A percentile compares a stretch with the other conserved stretches of the same genome.
These are phyloP conservation scores for Rhyacophila evoluta DNA, from an alignment of 2,888 invertebrate genomes.

Conservation along the genomic window DNA sequence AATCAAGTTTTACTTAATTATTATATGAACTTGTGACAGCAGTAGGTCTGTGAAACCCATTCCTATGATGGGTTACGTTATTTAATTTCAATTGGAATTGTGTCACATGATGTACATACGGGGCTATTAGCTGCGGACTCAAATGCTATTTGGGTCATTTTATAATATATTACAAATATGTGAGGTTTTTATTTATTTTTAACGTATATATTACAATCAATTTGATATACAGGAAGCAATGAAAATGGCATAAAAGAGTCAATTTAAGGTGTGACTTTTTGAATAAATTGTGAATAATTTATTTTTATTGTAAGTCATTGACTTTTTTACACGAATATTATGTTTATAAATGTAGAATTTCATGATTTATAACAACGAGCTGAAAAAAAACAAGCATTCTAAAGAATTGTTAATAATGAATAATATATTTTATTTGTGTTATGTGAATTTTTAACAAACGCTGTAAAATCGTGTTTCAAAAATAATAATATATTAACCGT, in stretches of 20 bases:
- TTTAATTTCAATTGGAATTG: too few relatives aligned
- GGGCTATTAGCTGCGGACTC: too few relatives aligned
- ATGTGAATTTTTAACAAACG: not conserved
- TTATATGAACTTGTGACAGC: too few relatives aligned
- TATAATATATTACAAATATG: too few relatives aligned
- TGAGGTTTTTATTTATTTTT: too few relatives aligned
- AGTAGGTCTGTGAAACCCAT: too few relatives aligned
- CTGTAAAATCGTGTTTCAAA: not conserved
- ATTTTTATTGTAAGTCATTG: constrained; percentile 5
- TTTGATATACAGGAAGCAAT: not conserved
- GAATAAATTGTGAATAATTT: not conserved
- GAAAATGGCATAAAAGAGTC: not conserved
- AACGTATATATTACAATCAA: too few relatives aligned
- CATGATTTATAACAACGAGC: not conserved
- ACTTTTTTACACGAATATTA: not conserved
- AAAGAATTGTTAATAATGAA: not conserved
- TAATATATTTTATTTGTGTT: not conserved
- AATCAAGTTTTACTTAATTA: too few relatives aligned
- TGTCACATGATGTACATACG: too few relatives aligned
- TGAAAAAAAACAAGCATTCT: not conserved
- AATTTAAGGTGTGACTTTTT: constrained; percentile 3
- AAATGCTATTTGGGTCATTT: too few relatives aligned
- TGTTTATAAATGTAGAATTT: not conserved
- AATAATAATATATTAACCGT: constrained; percentile 10
- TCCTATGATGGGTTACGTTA: too few relatives aligned